These are phyloP conservation scores for Spheniscus mendiculus DNA, from an alignment of 2,113 vertebrate species.

Conservation along the genomic window DNA sequence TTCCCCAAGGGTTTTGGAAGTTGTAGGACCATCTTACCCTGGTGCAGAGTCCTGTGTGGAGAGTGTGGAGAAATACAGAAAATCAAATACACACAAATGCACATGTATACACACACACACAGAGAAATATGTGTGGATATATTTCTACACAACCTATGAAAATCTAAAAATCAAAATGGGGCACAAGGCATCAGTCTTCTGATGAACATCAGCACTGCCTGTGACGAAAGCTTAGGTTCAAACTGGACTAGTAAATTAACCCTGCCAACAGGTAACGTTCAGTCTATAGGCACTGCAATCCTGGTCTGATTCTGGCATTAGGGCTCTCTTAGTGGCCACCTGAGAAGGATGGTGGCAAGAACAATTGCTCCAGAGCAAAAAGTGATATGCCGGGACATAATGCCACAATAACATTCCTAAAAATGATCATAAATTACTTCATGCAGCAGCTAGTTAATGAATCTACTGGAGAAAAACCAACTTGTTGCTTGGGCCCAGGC, in stretches of 20 bases:
- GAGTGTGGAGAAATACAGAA: background rate
- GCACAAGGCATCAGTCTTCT: background rate
- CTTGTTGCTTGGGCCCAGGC: background rate
- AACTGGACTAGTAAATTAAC: background rate
- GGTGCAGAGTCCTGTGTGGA: background rate
- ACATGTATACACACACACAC: background rate
- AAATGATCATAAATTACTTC: background rate
- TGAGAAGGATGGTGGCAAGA: background rate
- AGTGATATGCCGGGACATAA: background rate
- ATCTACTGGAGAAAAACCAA: background rate
- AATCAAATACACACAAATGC: too few species aligned
- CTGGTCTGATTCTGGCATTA: background rate
- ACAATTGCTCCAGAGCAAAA: background rate
- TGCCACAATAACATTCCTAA: background rate
- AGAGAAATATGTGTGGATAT: rapidly evolving
- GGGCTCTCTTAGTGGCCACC: background rate
- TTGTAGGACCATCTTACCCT: background rate
- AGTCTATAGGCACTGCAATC: background rate
- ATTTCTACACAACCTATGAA: background rate
- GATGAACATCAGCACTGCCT: background rate
- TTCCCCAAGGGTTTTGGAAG: background rate
- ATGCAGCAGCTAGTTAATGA: background rate
- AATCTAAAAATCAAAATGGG: background rate
- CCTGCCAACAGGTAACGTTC: background rate
- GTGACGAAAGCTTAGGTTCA: background rate